A percentile compares a stretch with the other conserved stretches of the same genome.
Evolutionary conservation across 2,113 vertebrate genomes (phyloP).

Genomic region (Sander lucioperca): DNA sequence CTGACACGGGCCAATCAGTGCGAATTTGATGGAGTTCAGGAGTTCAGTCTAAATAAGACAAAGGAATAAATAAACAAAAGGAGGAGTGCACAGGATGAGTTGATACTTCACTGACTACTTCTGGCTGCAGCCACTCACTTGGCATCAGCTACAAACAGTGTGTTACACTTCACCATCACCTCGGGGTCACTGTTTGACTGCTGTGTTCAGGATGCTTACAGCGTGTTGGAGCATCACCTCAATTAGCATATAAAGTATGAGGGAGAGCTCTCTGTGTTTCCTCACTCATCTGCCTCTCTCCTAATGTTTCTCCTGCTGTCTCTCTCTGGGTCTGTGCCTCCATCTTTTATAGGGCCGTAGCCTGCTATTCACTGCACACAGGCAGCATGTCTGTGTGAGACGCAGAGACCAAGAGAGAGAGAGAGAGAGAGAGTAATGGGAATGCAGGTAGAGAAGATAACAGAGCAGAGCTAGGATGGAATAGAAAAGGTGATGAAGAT

Average conservation of each 20-base stretch:
- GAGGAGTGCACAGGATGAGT: conserved; percentile 12
- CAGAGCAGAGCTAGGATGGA: not conserved
- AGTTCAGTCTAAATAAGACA: not conserved
- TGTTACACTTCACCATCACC: conserved; percentile 45
- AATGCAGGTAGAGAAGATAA: not conserved
- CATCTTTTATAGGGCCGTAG: conserved; percentile 17
- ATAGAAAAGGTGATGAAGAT: not conserved
- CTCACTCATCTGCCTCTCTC: conserved; percentile 45
- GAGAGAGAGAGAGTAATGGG: not conserved
- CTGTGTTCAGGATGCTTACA: conserved; percentile 65
- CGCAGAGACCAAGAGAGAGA: not conserved
- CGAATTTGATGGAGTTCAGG: not conserved
- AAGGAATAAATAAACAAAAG: not conserved
- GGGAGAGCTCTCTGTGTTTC: conserved; percentile 48
- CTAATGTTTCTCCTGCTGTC: conserved; percentile 36
- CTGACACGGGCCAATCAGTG: not conserved
- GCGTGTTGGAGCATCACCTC: conserved; percentile 62
- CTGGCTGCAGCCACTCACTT: conserved; percentile 42
- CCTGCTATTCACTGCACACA: not conserved
- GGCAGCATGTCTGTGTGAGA: not conserved
- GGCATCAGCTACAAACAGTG: conserved; percentile 34
- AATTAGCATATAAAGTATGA: conserved; percentile 69
- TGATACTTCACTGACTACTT: conserved; percentile 3
- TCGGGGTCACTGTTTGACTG: conserved; percentile 61
- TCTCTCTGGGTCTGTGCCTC: conserved; percentile 14